Percentiles rank a stretch among this genome's conserved stretches.
phyloP scores from a whole-genome alignment of 2,888 invertebrate genomes.

The Perdita meconis region DNA sequence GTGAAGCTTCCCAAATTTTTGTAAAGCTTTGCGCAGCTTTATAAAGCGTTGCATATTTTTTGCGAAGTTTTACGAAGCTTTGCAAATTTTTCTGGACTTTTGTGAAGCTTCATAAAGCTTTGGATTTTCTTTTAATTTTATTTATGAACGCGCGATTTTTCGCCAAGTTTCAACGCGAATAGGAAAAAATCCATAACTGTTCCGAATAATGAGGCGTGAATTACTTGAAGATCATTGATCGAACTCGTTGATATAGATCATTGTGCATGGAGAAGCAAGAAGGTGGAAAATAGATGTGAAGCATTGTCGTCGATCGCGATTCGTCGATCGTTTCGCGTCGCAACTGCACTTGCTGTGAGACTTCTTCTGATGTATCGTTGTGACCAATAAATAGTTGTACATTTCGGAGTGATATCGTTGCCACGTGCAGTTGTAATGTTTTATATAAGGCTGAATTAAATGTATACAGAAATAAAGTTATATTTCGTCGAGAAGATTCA shows the following conservation, averaged over 20 bases:
- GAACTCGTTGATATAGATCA: no score
- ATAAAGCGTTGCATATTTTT: no score
- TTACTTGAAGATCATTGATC: no score
- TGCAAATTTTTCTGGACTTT: no score
- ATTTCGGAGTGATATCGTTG: constrained; percentile 63
- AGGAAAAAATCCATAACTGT: no score
- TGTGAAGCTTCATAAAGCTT: no score
- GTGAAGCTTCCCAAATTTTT: no score
- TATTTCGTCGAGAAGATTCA: constrained; percentile 63
- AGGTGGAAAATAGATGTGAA: constrained; percentile 19
- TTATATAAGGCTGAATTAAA: constrained; percentile 76
- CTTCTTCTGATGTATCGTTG: constrained; percentile 39
- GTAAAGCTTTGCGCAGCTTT: no score
- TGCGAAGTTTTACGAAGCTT: no score
- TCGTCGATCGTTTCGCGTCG: constrained; percentile 36
- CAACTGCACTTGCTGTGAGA: constrained; percentile 47
- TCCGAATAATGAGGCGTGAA: background rate
- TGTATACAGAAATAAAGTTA: constrained; percentile 72
- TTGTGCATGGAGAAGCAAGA: constrained; percentile 11
- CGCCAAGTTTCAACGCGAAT: no score
- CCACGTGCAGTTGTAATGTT: constrained; percentile 72
- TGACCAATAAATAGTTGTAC: constrained; percentile 61
- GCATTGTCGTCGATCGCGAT: constrained; percentile 24
- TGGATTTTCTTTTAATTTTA: no score
- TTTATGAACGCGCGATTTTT: constrained; percentile 26